phyloP scores from a whole-genome alignment of 1,140 invertebrate species.

The Glossosoma conforme region DNA sequence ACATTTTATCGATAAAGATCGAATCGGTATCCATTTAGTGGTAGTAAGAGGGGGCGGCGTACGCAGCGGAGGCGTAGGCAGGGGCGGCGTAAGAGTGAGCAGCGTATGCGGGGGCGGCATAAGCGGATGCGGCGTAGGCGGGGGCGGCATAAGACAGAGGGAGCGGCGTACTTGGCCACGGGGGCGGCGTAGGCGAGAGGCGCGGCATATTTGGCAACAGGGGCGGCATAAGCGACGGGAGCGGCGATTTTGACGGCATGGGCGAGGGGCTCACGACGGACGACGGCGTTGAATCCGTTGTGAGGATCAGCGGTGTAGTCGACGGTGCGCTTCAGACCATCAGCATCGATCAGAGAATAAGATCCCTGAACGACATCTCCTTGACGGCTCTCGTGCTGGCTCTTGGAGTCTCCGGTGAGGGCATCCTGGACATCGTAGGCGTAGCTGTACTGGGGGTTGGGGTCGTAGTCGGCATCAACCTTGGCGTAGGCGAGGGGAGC shows the following conservation, averaged over 20 bases:
- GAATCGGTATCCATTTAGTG: background rate
- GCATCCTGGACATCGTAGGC: conserved; percentile 55
- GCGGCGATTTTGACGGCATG: conserved; percentile 39
- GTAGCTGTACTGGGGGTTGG: conserved; percentile 52
- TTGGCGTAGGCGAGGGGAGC: conserved; percentile 27
- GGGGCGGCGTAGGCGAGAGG: conserved; percentile 29
- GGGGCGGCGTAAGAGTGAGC: background rate
- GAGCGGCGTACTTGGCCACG: conserved; percentile 35
- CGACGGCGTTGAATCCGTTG: conserved; percentile 49
- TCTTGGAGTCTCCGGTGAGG: conserved; percentile 56
- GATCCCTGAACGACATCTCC: conserved; percentile 54
- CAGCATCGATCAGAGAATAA: conserved; percentile 52
- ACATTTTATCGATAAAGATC: no score
- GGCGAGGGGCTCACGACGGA: conserved; percentile 42
- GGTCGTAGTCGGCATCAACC: conserved; percentile 46
- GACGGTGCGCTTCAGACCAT: conserved; percentile 54
- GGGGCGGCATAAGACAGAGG: conserved; percentile 32
- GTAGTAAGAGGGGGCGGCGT: background rate
- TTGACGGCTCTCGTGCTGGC: conserved; percentile 52
- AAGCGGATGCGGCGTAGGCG: conserved; percentile 24
- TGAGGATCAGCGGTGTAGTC: conserved; percentile 55
- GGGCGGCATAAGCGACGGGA: conserved; percentile 33
- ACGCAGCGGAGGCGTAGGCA: no score
- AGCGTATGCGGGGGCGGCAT: conserved; percentile 28
- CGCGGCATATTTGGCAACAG: conserved; percentile 22